Evolutionary conservation across 2,888 invertebrate genomes (phyloP).

Genomic region (Ichneumoninae sp.): DNA sequence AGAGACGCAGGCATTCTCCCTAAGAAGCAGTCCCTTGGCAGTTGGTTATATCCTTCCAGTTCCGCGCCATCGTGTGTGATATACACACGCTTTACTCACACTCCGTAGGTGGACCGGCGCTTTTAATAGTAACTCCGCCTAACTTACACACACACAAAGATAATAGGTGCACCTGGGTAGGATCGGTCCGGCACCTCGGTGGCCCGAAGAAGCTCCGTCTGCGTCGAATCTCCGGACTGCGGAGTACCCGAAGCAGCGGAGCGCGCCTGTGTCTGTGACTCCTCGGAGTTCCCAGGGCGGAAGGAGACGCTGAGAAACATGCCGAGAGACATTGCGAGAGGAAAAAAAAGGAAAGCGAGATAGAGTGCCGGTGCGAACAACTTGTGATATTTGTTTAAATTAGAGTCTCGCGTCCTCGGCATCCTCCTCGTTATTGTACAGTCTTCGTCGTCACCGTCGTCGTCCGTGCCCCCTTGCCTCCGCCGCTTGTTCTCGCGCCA

Average conservation of each 20-base stretch:
- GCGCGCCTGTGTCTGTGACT: not conserved
- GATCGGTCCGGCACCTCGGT: constrained; percentile 1
- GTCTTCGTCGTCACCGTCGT: constrained; percentile 36
- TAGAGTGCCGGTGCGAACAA: constrained; percentile 65
- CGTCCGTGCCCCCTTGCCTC: constrained; percentile 35
- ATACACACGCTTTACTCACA: constrained; percentile 24
- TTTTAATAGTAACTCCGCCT: constrained; percentile 55
- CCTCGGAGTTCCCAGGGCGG: constrained; percentile 1
- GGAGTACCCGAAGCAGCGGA: not conserved
- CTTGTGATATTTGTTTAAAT: constrained; percentile 74
- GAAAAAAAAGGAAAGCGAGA: constrained; percentile 39
- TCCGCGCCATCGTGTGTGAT: constrained; percentile 37
- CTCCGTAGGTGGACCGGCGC: constrained; percentile 17
- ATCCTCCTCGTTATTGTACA: constrained; percentile 49
- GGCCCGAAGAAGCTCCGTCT: constrained; percentile 41
- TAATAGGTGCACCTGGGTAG: constrained; percentile 34
- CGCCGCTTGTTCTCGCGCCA: constrained; percentile 47
- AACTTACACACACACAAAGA: constrained; percentile 38
- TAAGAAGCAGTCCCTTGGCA: constrained; percentile 51
- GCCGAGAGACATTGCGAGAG: constrained; percentile 26
- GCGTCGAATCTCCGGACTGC: not conserved
- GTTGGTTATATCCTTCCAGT: constrained; percentile 54
- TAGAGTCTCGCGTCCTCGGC: constrained; percentile 65
- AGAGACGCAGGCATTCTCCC: constrained; percentile 33
- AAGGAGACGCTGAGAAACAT: constrained; percentile 35